Percentiles rank a stretch among this genome's conserved stretches.
Evolutionary conservation across 2,113 vertebrate species (phyloP).

Genomic region (Caloenas nicobarica): DNA sequence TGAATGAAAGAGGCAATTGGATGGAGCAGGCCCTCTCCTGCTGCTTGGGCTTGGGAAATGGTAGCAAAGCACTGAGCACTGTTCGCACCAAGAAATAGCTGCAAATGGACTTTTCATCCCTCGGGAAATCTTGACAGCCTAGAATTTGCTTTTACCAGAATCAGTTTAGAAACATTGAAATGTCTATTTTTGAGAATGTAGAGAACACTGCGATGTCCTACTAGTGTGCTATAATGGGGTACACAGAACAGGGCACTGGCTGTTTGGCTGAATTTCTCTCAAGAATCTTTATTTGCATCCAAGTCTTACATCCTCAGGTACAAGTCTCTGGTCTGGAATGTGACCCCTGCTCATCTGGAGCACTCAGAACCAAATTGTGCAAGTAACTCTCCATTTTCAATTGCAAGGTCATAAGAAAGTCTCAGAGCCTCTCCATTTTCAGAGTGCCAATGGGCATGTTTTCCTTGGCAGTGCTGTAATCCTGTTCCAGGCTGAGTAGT

Average conservation of each 20-base stretch:
- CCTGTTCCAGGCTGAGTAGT: not conserved
- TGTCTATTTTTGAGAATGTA: not conserved
- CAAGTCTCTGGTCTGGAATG: fast-evolving
- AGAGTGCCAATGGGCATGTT: not conserved
- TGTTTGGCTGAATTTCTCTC: not conserved
- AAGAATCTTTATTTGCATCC: not conserved
- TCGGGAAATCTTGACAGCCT: not conserved
- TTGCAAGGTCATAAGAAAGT: not conserved
- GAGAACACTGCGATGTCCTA: not conserved
- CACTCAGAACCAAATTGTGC: not conserved
- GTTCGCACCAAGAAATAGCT: not conserved
- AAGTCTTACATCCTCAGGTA: not conserved
- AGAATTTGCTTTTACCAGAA: not conserved
- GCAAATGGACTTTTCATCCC: not conserved
- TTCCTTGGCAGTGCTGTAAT: not conserved
- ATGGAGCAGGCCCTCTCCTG: not conserved
- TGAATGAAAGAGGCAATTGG: not conserved
- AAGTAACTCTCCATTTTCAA: not conserved
- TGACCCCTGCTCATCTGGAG: not conserved
- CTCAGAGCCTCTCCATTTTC: not conserved
- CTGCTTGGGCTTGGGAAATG: not conserved
- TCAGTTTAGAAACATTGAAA: not conserved
- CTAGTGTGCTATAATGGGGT: no score
- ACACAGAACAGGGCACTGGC: not conserved
- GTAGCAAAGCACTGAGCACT: not conserved